Base-by-base conservation (phyloP, 92 coral and sea anemone species). In the Heteractis magnifica region DNA sequence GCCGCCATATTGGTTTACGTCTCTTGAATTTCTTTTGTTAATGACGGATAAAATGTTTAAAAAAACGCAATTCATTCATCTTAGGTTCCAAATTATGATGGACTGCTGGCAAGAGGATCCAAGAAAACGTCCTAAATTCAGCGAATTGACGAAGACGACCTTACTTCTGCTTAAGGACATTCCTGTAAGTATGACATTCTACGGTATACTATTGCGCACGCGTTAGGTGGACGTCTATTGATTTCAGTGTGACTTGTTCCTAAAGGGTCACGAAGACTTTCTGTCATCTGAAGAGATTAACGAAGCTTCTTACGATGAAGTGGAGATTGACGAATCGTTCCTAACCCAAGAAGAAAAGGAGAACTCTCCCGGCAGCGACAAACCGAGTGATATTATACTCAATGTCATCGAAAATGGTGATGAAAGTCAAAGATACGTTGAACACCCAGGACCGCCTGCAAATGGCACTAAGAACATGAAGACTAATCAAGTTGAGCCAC, bases 281-380 rank as follows among this genome's bases (percentile, higher is more conserved):
- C 84, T 83, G 23, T 71, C 90, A 8, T 49, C 87, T 8, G 87
- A 87, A 52, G 73, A 52, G 55, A 56, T 55, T 5, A 73, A 83
- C 70, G 55, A 49, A 51, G 90, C 87, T 10, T 78, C 80, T n/a
- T 58, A 77, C 80, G 87, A 87, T 65, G 83, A 83, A 51, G 83
- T 52, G 52, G 87, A 20, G 44, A 68, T 68, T 10, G 73, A 68
- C 19, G 73, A 68, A 68, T 68, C 73, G 23, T 68, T 23, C 49
- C 49, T 68, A 6, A 26, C 14, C 49, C 73, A 68, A 68, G 73
- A 68, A 68, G 73, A 64, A 64, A 19, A 64, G 20, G 71, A 64
- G 13, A 9, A 64, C 5, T 4, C 13, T 6, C 7, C 8, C 9
- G 19, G 26, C 8, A 18, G 71, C 23, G 71, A 18, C n/a, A 64